Evolutionary conservation across 1,140 invertebrate genomes (phyloP), one percentile per base, ranked within the genome.

Genomic region (Nasonia giraulti): DNA sequence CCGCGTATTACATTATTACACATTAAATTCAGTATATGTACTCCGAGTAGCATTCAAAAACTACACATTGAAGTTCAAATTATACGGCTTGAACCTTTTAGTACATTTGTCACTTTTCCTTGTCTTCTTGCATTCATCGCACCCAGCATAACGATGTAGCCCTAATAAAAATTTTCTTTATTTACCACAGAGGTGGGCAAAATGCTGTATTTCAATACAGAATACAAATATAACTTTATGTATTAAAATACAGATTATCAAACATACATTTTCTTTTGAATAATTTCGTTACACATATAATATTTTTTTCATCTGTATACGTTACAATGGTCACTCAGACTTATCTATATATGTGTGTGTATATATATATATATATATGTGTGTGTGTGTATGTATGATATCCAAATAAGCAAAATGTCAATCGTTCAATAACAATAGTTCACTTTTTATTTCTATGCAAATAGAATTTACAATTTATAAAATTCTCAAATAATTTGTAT

Each of bases 71-170:
- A 85, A 82, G 66, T 79, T 86, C 80, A 82, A 82, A 82, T 74
- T 79, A 80, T 82, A 86, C 75, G 68, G 37, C 80, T 86, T 86
- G 80, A 86, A 86, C 85, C 68, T 23, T 71, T 66, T 86, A 82
- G 50, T 85, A 81, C 74, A 82, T 68, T 55, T 40, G 68, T 78
- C 80, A 82, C 27, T 81, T n/a, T 82, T 85, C 79, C 69, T 66
- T 84, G 78, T 55, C 80, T 80, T 90, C 88, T 89, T 90, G 88
- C 88, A 91, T 88, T 89, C 85, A 86, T 91, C 87, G 85, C 88
- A 90, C 75, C 83, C 80, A 84, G 77, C 86, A 88, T 87, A 90
- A 86, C 85, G 85, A 86, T 87, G 86, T 89, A 88, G 84, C 85
- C 86, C 89, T 89, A 91, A 87, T 88, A 89, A 87, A 87, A 88